A percentile compares a stretch with the other conserved stretches of the same genome.
Evolutionary conservation across 2,797 vertebrate species (phyloP).

Genomic region (Danio choprae): DNA sequence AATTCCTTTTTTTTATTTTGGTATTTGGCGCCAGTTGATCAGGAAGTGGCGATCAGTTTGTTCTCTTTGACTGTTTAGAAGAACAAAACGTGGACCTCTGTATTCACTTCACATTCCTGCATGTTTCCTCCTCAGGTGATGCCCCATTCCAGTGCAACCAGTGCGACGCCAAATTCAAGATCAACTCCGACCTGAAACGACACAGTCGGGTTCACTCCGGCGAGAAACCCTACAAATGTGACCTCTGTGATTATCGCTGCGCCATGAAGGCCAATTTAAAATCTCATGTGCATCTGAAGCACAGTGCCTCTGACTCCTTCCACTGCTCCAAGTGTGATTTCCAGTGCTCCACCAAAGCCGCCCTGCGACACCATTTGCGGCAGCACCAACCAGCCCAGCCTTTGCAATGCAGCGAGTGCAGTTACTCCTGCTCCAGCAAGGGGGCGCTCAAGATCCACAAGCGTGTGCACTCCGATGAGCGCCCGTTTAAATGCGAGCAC

Average conservation of each 20-base stretch:
- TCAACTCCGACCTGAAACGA: constrained; percentile 97
- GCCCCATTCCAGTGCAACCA: constrained; percentile 96
- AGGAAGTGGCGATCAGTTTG: no score
- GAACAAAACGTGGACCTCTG: no score
- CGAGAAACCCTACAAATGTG: constrained; percentile 96
- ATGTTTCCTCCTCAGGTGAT: constrained; percentile 79
- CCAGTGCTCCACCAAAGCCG: constrained; percentile 89
- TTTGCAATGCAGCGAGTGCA: constrained; percentile 88
- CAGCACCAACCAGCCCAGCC: constrained; percentile 89
- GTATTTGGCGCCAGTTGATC: no score
- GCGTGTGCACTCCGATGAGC: constrained; percentile 91
- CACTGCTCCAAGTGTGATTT: constrained; percentile 90
- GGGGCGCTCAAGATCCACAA: constrained; percentile 92
- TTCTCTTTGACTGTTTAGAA: no score
- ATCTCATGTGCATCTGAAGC: constrained; percentile 93
- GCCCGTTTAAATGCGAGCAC: constrained; percentile 89
- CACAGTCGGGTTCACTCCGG: constrained; percentile 96
- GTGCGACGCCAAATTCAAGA: constrained; percentile 98
- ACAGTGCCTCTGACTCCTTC: constrained; percentile 83
- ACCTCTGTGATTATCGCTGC: constrained; percentile 94
- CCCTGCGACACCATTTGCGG: constrained; percentile 89
- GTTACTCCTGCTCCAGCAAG: constrained; percentile 92
- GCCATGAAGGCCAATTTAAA: constrained; percentile 99
- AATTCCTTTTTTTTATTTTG: no score
- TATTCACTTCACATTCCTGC: not conserved